Evolutionary conservation across 2,113 vertebrate species (phyloP).

Genomic region (Pelusios castaneus): DNA sequence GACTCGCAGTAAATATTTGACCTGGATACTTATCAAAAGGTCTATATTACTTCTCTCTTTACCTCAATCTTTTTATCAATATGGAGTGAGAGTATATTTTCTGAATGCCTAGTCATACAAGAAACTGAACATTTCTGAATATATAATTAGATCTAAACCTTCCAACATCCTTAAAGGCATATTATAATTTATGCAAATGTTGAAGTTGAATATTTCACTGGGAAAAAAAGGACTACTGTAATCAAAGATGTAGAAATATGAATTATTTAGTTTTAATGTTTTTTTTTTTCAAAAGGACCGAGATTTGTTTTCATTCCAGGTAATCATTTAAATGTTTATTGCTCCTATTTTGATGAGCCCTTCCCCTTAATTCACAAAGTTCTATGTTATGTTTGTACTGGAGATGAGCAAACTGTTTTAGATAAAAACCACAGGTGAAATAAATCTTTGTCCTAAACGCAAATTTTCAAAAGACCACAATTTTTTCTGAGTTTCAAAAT

Average conservation of each 20-base stretch:
- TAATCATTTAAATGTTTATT: neutral
- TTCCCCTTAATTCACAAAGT: neutral
- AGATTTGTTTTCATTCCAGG: neutral
- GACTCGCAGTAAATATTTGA: neutral
- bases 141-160: neutral
- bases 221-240: neutral
- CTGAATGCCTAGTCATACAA: neutral
- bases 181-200: constrained; percentile 10
- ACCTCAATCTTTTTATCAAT: neutral
- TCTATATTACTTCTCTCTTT: neutral
- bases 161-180: neutral
- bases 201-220: neutral
- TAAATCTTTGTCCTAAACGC: neutral
- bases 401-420: neutral
- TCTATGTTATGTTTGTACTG: neutral
- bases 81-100: neutral
- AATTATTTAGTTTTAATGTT: neutral
- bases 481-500: neutral
- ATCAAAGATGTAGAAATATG: neutral
- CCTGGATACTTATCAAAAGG: neutral
- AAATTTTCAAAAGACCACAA: neutral
- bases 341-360: neutral
- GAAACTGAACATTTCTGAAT: neutral
- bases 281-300: neutral
- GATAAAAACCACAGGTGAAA: neutral